These are phyloP conservation scores for Cataglyphis rosenhaueri DNA, from an alignment of 2,888 invertebrate species.

Conservation along the genomic window DNA sequence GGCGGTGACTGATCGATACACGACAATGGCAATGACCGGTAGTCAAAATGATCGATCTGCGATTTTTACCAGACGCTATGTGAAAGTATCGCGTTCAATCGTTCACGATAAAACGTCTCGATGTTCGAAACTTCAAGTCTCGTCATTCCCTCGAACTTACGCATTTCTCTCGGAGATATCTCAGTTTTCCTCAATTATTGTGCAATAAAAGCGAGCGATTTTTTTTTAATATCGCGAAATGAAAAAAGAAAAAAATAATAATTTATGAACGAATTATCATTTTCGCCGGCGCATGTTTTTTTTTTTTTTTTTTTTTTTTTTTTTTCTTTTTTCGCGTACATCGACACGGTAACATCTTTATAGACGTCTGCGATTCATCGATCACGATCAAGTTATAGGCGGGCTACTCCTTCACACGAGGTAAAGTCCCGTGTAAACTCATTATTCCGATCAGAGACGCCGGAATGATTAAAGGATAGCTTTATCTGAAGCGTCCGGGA, in stretches of 20 bases:
- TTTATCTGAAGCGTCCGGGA: conserved; percentile 64
- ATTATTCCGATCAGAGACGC: conserved; percentile 67
- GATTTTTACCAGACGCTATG: conserved; percentile 64
- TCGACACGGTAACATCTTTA: conserved; percentile 33
- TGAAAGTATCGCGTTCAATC: conserved; percentile 43
- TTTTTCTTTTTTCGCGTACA: neutral
- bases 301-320: neutral
- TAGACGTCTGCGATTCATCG: conserved; percentile 57
- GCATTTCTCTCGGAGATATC: neutral
- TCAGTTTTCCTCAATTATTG: neutral
- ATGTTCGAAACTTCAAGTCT: neutral
- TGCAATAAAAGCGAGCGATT: conserved; percentile 16
- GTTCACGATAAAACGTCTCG: conserved; percentile 13
- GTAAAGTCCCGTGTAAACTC: conserved; percentile 71
- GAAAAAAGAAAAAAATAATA: conserved; percentile 12
- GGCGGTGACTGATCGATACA: conserved; percentile 72
- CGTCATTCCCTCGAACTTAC: neutral
- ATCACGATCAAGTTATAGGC: conserved; percentile 67
- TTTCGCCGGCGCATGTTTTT: neutral
- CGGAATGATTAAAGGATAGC: conserved; percentile 73
- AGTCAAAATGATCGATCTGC: conserved; percentile 72
- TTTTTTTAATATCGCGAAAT: neutral
- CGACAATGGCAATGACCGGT: conserved; percentile 58
- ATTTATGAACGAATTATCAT: conserved; percentile 22
- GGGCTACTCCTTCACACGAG: conserved; percentile 39